Conservation (phyloP, 1,140 invertebrate species). For the Saxidomus purpurata region DNA sequence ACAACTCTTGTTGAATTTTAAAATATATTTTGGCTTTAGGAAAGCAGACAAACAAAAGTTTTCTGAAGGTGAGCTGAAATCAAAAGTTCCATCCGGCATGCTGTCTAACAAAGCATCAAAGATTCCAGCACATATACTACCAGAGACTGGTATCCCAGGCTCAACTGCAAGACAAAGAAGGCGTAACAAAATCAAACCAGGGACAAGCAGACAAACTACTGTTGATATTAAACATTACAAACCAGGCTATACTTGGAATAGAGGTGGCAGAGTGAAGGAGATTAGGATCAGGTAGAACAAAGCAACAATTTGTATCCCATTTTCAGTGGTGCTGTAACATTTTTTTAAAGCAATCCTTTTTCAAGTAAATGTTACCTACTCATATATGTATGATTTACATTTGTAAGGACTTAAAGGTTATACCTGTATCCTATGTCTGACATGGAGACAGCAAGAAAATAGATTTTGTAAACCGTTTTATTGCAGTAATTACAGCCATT, state of each 20-base stretch:
- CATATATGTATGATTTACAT: neutral
- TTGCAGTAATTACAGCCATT: no score
- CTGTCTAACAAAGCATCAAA: neutral
- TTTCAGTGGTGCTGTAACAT: no score
- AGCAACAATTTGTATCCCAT: no score
- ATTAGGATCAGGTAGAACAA: constrained; percentile 80
- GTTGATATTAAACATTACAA: constrained; percentile 76
- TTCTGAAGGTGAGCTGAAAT: neutral
- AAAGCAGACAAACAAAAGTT: neutral
- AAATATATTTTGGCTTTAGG: no score
- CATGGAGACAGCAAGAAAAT: no score
- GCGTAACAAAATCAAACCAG: constrained; percentile 51
- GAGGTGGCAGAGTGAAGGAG: constrained; percentile 83
- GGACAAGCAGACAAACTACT: constrained; percentile 32
- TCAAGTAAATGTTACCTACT: no score
- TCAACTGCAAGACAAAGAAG: constrained; percentile 67
- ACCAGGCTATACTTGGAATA: constrained; percentile 84
- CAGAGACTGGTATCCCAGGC: neutral
- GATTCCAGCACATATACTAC: neutral
- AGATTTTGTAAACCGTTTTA: no score
- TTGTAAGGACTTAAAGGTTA: neutral
- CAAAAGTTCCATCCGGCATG: neutral
- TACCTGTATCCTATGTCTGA: no score
- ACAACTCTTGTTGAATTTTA: no score
- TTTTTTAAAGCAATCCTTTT: no score